Evolutionary conservation across 1,140 invertebrate species (phyloP).

Genomic region (Chymomyza costata): DNA sequence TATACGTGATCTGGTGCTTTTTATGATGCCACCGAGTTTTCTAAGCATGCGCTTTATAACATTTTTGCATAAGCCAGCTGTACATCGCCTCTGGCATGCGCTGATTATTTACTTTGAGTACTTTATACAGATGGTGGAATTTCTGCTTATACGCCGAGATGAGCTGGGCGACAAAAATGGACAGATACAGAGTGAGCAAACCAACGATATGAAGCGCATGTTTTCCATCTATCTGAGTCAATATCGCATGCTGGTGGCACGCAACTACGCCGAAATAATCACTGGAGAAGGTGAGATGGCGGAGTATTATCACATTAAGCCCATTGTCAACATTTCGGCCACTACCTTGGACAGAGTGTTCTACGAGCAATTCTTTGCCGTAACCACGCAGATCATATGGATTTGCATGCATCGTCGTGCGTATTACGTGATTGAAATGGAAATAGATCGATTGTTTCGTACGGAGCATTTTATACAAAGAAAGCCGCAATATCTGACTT

Average conservation of each 20-base stretch:
- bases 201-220: conserved; percentile 52
- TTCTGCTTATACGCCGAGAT: conserved; percentile 58
- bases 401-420: conserved; percentile 58
- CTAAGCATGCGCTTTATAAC: conserved; percentile 44
- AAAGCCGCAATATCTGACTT: conserved; percentile 37
- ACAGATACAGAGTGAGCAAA: conserved; percentile 60
- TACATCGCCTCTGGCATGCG: conserved; percentile 52
- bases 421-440: conserved; percentile 57
- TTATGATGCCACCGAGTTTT: conserved; percentile 54
- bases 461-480: conserved; percentile 58
- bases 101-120: conserved; percentile 71
- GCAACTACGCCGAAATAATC: conserved; percentile 59
- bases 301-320: conserved; percentile 50
- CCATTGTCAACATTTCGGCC: conserved; percentile 52
- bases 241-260: conserved; percentile 58
- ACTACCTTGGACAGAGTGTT: conserved; percentile 50
- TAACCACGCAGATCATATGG: conserved; percentile 58
- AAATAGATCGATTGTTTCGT: conserved; percentile 65
- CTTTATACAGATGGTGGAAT: conserved; percentile 61
- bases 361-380: conserved; percentile 61
- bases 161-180: conserved; percentile 46
- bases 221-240: conserved; percentile 55
- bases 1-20: conserved; percentile 58
- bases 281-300: conserved; percentile 54
- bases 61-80: conserved; percentile 51